These are phyloP conservation scores for Parapristionchus giblindavisi DNA, from an alignment of 2,888 invertebrate genomes.

Conservation along the genomic window DNA sequence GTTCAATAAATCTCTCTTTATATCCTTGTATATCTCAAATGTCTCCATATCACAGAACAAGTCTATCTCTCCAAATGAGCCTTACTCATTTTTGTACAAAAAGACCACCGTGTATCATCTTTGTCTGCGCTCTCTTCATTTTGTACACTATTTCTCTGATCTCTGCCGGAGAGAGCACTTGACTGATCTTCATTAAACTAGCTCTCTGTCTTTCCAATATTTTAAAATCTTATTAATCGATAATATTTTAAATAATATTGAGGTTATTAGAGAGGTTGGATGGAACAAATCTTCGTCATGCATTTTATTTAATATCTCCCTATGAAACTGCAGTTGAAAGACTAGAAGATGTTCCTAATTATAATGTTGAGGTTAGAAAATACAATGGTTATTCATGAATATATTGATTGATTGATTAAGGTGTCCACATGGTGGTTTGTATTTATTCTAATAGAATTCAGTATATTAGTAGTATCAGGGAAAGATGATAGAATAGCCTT, in stretches of 20 bases:
- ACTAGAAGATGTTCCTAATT: slow-evolving; percentile 66
- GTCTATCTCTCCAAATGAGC: no score
- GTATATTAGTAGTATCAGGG: slow-evolving; percentile 48
- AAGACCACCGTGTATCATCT: no score
- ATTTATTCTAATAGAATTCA: slow-evolving; percentile 54
- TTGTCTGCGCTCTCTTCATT: not conserved
- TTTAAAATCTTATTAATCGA: slow-evolving; percentile 1
- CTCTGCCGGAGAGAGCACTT: not conserved
- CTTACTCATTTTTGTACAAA: no score
- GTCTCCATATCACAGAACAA: slow-evolving; percentile 10
- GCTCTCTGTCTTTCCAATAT: not conserved
- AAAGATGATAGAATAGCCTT: slow-evolving; percentile 66
- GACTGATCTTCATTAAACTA: not conserved
- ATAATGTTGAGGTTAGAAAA: slow-evolving; percentile 63
- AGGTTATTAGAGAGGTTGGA: slow-evolving; percentile 39
- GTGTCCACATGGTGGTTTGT: slow-evolving; percentile 67
- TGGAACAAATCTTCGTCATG: slow-evolving; percentile 62
- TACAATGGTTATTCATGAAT: not conserved
- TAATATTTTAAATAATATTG: not conserved
- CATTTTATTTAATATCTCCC: slow-evolving; percentile 67
- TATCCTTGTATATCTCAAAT: slow-evolving; percentile 7
- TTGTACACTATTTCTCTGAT: not conserved
- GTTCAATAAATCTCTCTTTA: not conserved
- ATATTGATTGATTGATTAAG: slow-evolving; percentile 41
- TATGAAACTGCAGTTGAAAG: slow-evolving; percentile 60